phyloP scores from a whole-genome alignment of 2,797 vertebrate genomes.

The Margarornis squamiger region DNA sequence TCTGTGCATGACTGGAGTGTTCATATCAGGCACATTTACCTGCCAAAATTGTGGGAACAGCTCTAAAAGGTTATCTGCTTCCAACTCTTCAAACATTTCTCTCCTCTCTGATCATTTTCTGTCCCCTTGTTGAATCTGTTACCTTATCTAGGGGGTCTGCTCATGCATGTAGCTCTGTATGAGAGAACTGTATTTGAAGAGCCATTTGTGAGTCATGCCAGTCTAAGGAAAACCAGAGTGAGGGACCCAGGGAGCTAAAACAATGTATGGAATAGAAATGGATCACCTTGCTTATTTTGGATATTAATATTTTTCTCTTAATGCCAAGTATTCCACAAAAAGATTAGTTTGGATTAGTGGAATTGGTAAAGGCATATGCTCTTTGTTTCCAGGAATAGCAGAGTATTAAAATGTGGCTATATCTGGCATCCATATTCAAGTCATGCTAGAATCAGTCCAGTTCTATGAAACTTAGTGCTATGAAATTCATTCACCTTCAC shows the following conservation, averaged over 20 bases:
- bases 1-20: constrained; percentile 3
- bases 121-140: background rate
- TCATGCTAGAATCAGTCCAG: background rate
- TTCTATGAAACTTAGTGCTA: background rate
- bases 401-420: background rate
- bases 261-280: background rate
- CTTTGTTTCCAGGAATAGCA: background rate
- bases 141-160: background rate
- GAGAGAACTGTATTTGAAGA: background rate
- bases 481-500: background rate
- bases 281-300: background rate
- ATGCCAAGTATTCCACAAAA: background rate
- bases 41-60: background rate
- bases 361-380: background rate
- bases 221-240: background rate
- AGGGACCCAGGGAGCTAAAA: background rate
- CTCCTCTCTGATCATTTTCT: background rate
- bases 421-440: background rate
- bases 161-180: background rate
- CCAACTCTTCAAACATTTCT: background rate
- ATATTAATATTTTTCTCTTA: background rate
- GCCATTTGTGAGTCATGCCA: background rate
- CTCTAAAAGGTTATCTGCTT: background rate
- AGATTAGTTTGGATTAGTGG: background rate
- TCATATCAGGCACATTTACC: background rate